Percentiles rank a stretch among this genome's conserved stretches.
These are phyloP conservation scores for Batillaria attramentaria DNA, from an alignment of 1,140 invertebrate species.

Conservation along the genomic window DNA sequence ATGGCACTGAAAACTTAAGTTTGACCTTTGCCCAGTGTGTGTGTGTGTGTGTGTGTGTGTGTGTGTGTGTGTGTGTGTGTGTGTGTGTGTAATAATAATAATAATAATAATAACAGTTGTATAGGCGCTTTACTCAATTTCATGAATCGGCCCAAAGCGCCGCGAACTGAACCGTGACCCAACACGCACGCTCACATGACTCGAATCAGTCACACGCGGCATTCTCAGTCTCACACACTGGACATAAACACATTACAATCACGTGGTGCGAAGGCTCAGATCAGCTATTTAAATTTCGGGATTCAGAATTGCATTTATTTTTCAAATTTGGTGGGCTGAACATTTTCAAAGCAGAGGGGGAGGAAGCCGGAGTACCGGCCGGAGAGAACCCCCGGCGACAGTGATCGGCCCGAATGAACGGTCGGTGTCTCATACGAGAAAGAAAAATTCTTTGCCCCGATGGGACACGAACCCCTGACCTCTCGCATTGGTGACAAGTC, in stretches of 20 bases:
- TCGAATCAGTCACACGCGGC: background rate
- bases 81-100: background rate
- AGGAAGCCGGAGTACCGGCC: no score
- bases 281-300: no score
- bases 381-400: no score
- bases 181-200: background rate
- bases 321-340: no score
- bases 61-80: constrained; percentile 17
- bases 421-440: no score
- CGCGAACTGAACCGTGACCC: background rate
- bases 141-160: background rate
- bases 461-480: no score
- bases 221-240: background rate
- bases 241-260: background rate
- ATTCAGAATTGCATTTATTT: no score
- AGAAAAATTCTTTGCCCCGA: no score
- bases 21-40: background rate
- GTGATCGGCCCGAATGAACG: no score
- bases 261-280: no score
- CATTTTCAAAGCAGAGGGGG: no score
- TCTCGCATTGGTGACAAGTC: no score
- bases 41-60: constrained; percentile 24
- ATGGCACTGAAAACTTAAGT: background rate
- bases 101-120: background rate
- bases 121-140: background rate